Conservation (phyloP, 2,888 invertebrate species). For the Carcina quercana region DNA sequence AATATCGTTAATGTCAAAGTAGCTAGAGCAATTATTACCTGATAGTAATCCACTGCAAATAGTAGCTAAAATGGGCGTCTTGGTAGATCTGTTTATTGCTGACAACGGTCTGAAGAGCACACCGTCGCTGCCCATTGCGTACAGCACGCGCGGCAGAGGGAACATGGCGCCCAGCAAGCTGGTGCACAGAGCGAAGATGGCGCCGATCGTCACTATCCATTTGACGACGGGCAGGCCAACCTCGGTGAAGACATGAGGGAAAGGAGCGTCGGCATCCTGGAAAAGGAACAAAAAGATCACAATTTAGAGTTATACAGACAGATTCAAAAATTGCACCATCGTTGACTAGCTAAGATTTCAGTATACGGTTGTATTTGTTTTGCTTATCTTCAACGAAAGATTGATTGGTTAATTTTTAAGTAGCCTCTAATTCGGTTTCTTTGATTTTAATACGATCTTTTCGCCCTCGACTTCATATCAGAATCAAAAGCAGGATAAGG, state of each 20-base stretch:
- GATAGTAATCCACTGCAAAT: constrained; percentile 83
- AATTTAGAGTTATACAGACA: too few species aligned
- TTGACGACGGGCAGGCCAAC: constrained; percentile 85
- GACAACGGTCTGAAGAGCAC: constrained; percentile 84
- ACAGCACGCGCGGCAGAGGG: constrained; percentile 89
- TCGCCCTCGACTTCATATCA: too few species aligned
- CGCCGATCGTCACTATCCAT: constrained; percentile 94
- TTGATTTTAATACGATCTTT: too few species aligned
- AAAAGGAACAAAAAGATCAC: background rate
- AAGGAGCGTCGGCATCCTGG: constrained; percentile 87
- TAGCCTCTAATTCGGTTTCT: too few species aligned
- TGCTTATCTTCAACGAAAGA: too few species aligned
- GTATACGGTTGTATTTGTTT: too few species aligned
- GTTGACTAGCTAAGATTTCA: too few species aligned
- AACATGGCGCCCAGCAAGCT: constrained; percentile 92
- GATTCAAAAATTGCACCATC: too few species aligned
- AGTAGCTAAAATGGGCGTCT: constrained; percentile 88
- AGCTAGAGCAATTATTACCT: too few species aligned
- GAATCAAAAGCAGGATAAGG: too few species aligned
- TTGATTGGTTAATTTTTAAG: too few species aligned
- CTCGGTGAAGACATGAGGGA: constrained; percentile 88
- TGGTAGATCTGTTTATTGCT: constrained; percentile 80
- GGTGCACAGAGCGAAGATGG: constrained; percentile 93
- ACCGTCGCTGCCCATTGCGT: constrained; percentile 94
- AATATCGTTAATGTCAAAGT: too few species aligned